A percentile compares a stretch with the other conserved stretches of the same genome.
phyloP scores from a whole-genome alignment of 2,797 vertebrate species.

The Chelonia mydas region DNA sequence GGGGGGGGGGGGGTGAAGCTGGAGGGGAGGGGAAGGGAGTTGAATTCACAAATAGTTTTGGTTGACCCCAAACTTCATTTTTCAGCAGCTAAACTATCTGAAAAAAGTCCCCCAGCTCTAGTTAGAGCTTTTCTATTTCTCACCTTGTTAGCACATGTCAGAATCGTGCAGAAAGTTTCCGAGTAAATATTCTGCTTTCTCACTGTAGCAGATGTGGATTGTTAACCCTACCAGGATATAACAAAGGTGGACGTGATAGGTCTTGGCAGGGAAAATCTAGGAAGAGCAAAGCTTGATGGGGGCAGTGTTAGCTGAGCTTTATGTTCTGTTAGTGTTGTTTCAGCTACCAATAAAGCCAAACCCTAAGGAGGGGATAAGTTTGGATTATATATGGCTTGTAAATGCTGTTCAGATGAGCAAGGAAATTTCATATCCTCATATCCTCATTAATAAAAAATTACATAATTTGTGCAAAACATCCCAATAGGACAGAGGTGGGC shows the following conservation, averaged over 20 bases:
- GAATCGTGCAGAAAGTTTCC: fast-evolving
- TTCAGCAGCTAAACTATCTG: no score
- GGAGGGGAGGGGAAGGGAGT: no score
- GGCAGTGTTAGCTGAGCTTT: background rate
- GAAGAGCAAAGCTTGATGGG: background rate
- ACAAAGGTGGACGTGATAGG: background rate
- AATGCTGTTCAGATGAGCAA: background rate
- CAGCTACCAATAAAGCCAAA: background rate
- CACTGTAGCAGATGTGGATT: background rate
- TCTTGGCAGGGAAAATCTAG: background rate
- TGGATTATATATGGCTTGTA: fast-evolving
- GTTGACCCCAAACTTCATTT: no score
- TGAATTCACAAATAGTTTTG: no score
- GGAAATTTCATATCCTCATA: background rate
- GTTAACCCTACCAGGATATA: background rate
- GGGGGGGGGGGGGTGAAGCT: no score
- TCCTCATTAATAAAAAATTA: background rate
- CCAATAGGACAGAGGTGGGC: background rate
- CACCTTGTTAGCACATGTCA: fast-evolving
- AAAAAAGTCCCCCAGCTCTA: no score
- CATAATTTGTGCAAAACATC: background rate
- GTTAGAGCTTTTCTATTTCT: background rate
- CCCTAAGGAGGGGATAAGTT: background rate
- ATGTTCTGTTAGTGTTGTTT: fast-evolving
- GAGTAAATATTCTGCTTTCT: fast-evolving